A percentile compares a stretch with the other conserved stretches of the same genome.
Evolutionary conservation across 23 tunicate genomes (phyloP).

Genomic region (Clavelina lepadiformis): DNA sequence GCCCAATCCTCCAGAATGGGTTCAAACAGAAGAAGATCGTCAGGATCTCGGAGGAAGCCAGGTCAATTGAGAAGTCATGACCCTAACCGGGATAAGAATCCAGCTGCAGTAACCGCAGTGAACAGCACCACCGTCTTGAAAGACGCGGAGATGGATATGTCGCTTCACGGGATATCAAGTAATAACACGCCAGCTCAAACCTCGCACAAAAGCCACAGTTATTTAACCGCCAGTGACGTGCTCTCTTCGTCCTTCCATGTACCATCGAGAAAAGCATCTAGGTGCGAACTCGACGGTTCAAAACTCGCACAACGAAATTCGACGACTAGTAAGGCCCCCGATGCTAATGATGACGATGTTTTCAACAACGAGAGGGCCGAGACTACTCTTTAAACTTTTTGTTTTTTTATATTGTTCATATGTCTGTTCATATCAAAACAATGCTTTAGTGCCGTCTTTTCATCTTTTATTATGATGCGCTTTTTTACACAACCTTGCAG

Average conservation of each 20-base stretch:
- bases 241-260: slow-evolving; percentile 3
- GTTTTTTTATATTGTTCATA: too few relatives aligned
- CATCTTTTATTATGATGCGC: too few relatives aligned
- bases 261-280: slow-evolving; percentile 5
- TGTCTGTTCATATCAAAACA: too few relatives aligned
- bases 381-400: too few relatives aligned
- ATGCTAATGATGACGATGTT: too few relatives aligned
- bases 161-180: not conserved
- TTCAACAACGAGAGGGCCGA: too few relatives aligned
- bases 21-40: not conserved
- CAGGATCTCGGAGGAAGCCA: slow-evolving; percentile 4
- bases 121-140: too few relatives aligned
- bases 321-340: too few relatives aligned
- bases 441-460: too few relatives aligned
- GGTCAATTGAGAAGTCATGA: not conserved
- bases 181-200: not conserved
- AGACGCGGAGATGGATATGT: not conserved
- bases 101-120: not conserved
- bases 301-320: too few relatives aligned
- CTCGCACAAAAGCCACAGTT: slow-evolving; percentile 21
- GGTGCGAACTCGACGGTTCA: too few relatives aligned
- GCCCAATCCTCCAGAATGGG: not conserved
- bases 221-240: slow-evolving; percentile 25
- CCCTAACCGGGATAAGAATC: not conserved
- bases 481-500: too few relatives aligned